These are phyloP conservation scores for Tringa solitaria DNA, from an alignment of 2,113 vertebrate genomes.

Conservation along the genomic window DNA sequence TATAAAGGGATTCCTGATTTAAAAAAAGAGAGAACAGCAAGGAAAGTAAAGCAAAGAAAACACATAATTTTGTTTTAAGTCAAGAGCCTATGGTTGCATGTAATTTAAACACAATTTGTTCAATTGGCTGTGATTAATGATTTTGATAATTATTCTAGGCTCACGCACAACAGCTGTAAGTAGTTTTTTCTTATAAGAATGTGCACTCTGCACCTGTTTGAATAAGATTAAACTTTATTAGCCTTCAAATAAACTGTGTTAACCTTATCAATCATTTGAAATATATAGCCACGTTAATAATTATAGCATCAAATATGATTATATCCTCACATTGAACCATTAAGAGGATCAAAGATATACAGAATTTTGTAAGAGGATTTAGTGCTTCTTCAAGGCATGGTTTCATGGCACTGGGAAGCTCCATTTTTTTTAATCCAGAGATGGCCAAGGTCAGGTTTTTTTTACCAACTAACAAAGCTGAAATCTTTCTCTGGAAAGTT, in stretches of 20 bases:
- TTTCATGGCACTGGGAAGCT: background rate
- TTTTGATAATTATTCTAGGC: background rate
- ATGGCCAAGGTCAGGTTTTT: background rate
- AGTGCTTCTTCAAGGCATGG: background rate
- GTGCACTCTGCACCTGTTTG: background rate
- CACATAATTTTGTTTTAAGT: background rate
- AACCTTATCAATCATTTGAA: background rate
- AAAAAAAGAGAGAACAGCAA: background rate
- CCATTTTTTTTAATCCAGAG: background rate
- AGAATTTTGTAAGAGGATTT: background rate
- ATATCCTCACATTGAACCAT: background rate
- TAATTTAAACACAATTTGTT: background rate
- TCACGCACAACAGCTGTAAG: background rate
- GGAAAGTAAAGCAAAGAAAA: background rate
- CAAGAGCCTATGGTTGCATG: background rate
- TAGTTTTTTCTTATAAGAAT: background rate
- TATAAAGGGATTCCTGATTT: background rate
- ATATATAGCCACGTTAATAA: background rate
- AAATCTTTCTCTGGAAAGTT: background rate
- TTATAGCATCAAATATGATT: background rate
- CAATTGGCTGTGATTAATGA: background rate
- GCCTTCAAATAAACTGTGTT: background rate
- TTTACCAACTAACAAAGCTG: background rate
- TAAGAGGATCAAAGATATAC: background rate
- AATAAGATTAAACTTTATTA: background rate